Percentiles rank a stretch among this genome's conserved stretches.
These are phyloP conservation scores for Calcarius ornatus DNA, from an alignment of 2,113 vertebrate species.

Conservation along the genomic window DNA sequence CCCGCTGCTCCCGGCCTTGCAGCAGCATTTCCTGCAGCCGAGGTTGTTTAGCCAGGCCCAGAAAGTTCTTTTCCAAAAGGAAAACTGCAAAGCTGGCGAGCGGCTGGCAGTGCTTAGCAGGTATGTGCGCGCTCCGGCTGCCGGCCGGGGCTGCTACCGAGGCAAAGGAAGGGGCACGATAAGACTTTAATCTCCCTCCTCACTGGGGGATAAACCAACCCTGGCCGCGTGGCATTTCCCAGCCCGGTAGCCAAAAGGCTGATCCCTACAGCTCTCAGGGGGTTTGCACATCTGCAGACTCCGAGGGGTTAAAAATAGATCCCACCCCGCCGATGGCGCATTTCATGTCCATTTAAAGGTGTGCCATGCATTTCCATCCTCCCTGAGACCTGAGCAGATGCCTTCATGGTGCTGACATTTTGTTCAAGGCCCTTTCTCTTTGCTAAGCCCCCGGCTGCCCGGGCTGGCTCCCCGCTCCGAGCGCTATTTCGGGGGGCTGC, in stretches of 20 bases:
- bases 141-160: not conserved
- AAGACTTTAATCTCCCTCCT: slow-evolving; percentile 10
- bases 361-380: not conserved
- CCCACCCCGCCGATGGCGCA: not conserved
- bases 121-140: rapidly evolving
- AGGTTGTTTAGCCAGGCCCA: not conserved
- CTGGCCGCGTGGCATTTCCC: not conserved
- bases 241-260: not conserved
- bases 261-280: not conserved
- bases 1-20: not conserved
- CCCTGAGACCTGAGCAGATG: not conserved
- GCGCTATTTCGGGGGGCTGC: not conserved
- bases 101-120: rapidly evolving
- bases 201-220: not conserved
- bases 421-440: not conserved
- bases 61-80: not conserved
- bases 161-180: not conserved
- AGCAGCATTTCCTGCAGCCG: not conserved
- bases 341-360: slow-evolving; percentile 52
- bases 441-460: rapidly evolving
- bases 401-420: not conserved
- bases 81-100: not conserved
- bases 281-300: not conserved
- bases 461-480: not conserved
- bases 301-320: slow-evolving; percentile 31